Evolutionary conservation across 1,140 invertebrate genomes (phyloP).

Genomic region (Drosophila watanabei): DNA sequence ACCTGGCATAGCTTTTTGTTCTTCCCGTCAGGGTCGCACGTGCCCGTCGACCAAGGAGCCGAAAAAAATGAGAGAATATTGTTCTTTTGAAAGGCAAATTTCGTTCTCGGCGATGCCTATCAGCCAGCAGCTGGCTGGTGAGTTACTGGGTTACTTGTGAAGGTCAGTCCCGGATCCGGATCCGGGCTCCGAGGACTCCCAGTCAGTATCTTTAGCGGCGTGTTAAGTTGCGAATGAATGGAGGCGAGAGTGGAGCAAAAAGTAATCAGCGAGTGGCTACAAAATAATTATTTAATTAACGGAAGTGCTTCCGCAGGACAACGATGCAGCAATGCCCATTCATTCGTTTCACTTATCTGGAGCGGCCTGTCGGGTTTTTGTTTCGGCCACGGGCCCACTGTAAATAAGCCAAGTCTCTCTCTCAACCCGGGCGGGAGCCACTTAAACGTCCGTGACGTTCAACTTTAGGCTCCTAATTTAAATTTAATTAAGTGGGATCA

Average conservation of each 20-base stretch:
- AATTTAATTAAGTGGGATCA: conserved; percentile 82
- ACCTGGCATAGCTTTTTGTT: conserved; percentile 47
- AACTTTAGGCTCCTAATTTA: conserved; percentile 83
- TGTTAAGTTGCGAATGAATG: conserved; percentile 71
- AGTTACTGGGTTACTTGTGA: conserved; percentile 13
- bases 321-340: conserved; percentile 61
- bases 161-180: conserved; percentile 20
- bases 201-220: conserved; percentile 18
- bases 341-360: conserved; percentile 78
- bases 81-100: conserved; percentile 31
- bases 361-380: conserved; percentile 36
- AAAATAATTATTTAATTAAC: conserved; percentile 85
- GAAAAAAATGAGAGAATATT: conserved; percentile 6
- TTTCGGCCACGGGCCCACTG: conserved; percentile 8
- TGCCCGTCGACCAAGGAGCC: conserved; percentile 25
- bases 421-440: conserved; percentile 19
- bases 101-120: conserved; percentile 38
- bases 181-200: not conserved
- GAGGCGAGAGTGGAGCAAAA: conserved; percentile 51
- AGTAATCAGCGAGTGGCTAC: conserved; percentile 80
- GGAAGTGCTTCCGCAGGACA: conserved; percentile 62
- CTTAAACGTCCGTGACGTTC: conserved; percentile 72
- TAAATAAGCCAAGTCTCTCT: conserved; percentile 21
- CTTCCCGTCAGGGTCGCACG: conserved; percentile 24
- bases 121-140: conserved; percentile 14